Percentiles rank a stretch among this genome's conserved stretches.
Conservation (phyloP, 2,888 invertebrate genomes). For the Lasius platythorax region DNA sequence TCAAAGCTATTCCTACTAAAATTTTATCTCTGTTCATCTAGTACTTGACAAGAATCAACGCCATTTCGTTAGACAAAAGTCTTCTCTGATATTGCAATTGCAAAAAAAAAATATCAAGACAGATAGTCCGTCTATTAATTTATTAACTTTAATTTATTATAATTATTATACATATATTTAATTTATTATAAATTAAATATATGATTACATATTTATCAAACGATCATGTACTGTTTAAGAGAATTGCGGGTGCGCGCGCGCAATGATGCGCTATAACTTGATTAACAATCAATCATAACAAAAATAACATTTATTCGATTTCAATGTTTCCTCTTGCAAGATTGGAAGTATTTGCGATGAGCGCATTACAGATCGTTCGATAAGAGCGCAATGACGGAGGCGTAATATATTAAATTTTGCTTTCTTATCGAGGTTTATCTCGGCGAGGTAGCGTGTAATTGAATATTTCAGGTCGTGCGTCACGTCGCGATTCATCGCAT, state of each 20-base stretch:
- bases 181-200: not conserved
- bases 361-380: constrained; percentile 23
- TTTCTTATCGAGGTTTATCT: constrained; percentile 47
- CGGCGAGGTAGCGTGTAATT: constrained; percentile 31
- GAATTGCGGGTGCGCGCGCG: not conserved
- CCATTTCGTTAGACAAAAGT: constrained; percentile 59
- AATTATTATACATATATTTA: no score
- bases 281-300: not conserved
- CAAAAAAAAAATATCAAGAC: not conserved
- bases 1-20: constrained; percentile 79
- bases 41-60: constrained; percentile 80
- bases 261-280: not conserved
- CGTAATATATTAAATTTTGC: constrained; percentile 49
- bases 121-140: not conserved
- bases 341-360: constrained; percentile 28
- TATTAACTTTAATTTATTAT: not conserved
- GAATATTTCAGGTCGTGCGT: constrained; percentile 43
- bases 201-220: not conserved
- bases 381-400: constrained; percentile 39
- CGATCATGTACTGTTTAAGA: constrained; percentile 6
- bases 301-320: constrained; percentile 20
- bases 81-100: constrained; percentile 51
- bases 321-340: not conserved
- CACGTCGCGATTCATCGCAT: constrained; percentile 19
- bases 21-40: constrained; percentile 82